Evolutionary conservation across 2,888 invertebrate genomes (phyloP).

Genomic region (Cerceris ruficornis): DNA sequence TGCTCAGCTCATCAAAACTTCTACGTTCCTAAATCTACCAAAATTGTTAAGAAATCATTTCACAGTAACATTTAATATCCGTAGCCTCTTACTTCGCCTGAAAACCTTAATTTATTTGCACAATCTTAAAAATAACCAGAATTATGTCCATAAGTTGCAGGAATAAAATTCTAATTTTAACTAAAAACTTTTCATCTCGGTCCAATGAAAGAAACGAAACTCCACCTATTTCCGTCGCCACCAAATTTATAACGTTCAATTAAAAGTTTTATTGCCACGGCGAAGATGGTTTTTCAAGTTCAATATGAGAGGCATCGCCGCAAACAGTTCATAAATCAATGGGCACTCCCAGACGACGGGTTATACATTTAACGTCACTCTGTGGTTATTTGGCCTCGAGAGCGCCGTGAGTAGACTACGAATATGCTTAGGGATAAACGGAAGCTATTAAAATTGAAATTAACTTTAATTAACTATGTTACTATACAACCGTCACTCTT

Average conservation of each 20-base stretch:
- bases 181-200: too few species aligned
- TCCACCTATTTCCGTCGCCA: neutral
- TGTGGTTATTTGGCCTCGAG: slow-evolving; percentile 45
- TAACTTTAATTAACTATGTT: slow-evolving; percentile 37
- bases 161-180: too few species aligned
- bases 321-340: slow-evolving; percentile 60
- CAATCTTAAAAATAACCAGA: too few species aligned
- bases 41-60: too few species aligned
- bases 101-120: too few species aligned
- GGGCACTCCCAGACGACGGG: slow-evolving; percentile 35
- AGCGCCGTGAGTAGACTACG: slow-evolving; percentile 24
- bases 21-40: too few species aligned
- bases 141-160: too few species aligned
- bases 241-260: slow-evolving; percentile 10
- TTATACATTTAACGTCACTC: slow-evolving; percentile 45
- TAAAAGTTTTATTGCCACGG: neutral
- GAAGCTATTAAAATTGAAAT: slow-evolving; percentile 12
- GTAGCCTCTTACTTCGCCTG: too few species aligned
- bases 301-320: slow-evolving; percentile 12
- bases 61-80: too few species aligned
- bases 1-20: too few species aligned
- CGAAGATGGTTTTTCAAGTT: neutral
- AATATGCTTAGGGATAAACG: slow-evolving; percentile 11
- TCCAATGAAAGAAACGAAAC: too few species aligned
- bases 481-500: too few species aligned